Percentiles rank a stretch among this genome's conserved stretches.
These are phyloP conservation scores for Enteromius unitaeniatus DNA, from an alignment of 2,797 vertebrate species.

Conservation along the genomic window DNA sequence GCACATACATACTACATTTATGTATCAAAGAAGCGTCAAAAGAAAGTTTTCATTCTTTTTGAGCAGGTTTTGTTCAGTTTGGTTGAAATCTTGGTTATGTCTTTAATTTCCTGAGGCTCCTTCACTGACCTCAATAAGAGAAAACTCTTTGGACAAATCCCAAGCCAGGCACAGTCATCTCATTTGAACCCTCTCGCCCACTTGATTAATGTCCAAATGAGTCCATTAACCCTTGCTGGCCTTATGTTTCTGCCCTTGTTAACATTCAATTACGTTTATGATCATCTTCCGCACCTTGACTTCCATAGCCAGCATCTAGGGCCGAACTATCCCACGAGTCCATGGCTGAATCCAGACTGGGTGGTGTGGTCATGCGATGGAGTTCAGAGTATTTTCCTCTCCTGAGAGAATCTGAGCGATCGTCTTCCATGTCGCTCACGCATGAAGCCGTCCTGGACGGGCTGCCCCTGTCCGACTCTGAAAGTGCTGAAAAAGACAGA, in stretches of 20 bases:
- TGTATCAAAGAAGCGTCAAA: no score
- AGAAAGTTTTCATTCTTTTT: not conserved
- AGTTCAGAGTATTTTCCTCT: slow-evolving; percentile 83
- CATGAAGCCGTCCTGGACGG: slow-evolving; percentile 68
- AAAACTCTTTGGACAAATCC: not conserved
- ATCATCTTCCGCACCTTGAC: slow-evolving; percentile 84
- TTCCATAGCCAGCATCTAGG: slow-evolving; percentile 87
- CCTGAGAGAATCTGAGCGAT: slow-evolving; percentile 86
- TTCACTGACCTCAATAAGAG: slow-evolving; percentile 6
- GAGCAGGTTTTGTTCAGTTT: not conserved
- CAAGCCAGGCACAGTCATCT: not conserved
- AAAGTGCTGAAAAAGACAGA: slow-evolving; percentile 34
- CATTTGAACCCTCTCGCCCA: not conserved
- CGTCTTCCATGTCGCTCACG: slow-evolving; percentile 90
- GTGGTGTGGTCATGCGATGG: slow-evolving; percentile 84
- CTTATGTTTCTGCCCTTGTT: slow-evolving; percentile 12
- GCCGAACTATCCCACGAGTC: slow-evolving; percentile 95
- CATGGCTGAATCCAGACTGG: slow-evolving; percentile 92
- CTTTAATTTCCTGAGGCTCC: not conserved
- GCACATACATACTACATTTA: not conserved
- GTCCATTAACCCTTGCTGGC: slow-evolving; percentile 32
- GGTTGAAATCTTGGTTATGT: not conserved
- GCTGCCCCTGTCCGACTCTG: slow-evolving; percentile 66
- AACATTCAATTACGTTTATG: slow-evolving; percentile 12
- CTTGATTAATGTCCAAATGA: slow-evolving; percentile 20